Conservation (phyloP, 92 coral and sea anemone genomes). For the Actinernus sp. region DNA sequence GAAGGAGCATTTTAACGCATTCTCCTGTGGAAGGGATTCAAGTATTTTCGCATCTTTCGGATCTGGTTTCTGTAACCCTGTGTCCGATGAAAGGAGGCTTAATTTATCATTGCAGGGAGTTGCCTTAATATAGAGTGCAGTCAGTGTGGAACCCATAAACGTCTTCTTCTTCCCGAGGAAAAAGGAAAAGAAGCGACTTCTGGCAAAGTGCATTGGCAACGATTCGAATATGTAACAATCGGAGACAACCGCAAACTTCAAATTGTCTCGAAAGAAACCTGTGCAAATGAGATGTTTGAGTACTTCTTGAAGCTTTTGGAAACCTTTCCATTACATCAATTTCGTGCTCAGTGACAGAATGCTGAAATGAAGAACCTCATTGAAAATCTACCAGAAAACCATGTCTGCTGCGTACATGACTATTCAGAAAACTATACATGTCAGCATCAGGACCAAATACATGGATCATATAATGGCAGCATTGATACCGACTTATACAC, state of each 20-base stretch:
- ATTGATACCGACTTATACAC: too few relatives aligned
- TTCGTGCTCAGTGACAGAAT: constrained; percentile 74
- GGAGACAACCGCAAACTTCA: constrained; percentile 1
- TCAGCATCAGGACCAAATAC: too few relatives aligned
- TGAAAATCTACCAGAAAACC: constrained; percentile 49
- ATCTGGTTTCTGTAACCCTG: constrained; percentile 28
- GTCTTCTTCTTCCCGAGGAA: constrained; percentile 18
- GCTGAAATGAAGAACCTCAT: constrained; percentile 38
- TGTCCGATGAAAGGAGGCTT: constrained; percentile 18
- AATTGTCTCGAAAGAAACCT: constrained; percentile 3
- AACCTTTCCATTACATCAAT: constrained; percentile 68
- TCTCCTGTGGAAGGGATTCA: constrained; percentile 2
- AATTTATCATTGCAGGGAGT: constrained; percentile 26
- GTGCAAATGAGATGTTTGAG: background rate
- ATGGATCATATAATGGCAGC: too few relatives aligned
- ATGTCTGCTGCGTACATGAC: constrained; percentile 17
- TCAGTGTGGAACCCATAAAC: constrained; percentile 30
- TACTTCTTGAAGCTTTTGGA: too few relatives aligned
- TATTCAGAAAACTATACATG: constrained; percentile 25
- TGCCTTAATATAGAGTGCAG: constrained; percentile 43
- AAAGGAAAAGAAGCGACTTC: too few relatives aligned
- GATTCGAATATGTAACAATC: constrained; percentile 22
- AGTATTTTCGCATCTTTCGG: constrained; percentile 27
- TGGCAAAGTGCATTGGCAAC: constrained; percentile 18
- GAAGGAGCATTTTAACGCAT: constrained; percentile 10